A percentile compares a stretch with the other conserved stretches of the same genome.
Evolutionary conservation across 1,140 invertebrate genomes (phyloP).

Genomic region (Parapsyche elsis): DNA sequence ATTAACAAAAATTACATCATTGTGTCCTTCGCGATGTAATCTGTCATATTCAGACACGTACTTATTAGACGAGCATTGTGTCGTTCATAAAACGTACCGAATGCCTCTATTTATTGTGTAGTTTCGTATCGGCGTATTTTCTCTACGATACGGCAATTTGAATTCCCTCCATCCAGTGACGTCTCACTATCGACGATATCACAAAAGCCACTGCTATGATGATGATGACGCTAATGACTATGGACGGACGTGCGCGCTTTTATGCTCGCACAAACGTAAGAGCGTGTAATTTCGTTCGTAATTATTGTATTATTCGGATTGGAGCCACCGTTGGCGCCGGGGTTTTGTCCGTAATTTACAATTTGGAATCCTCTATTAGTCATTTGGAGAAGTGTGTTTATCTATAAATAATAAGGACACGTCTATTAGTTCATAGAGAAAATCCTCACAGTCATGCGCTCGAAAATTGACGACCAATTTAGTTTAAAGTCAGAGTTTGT

Average conservation of each 20-base stretch:
- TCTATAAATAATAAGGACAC: too few relatives aligned
- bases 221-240: neutral
- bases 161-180: neutral
- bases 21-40: too few relatives aligned
- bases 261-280: neutral
- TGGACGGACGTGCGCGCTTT: neutral
- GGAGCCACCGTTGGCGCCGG: neutral
- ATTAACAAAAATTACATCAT: too few relatives aligned
- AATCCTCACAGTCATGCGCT: too few relatives aligned
- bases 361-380: too few relatives aligned
- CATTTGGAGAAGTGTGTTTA: too few relatives aligned
- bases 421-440: too few relatives aligned
- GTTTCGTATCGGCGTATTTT: neutral
- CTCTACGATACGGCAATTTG: too few relatives aligned
- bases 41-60: neutral
- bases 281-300: neutral
- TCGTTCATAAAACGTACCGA: neutral
- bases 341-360: neutral
- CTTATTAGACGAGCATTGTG: neutral
- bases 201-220: neutral
- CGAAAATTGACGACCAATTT: too few relatives aligned
- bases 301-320: neutral
- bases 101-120: neutral
- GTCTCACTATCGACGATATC: neutral
- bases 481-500: too few relatives aligned